Evolutionary conservation across 2,888 invertebrate genomes (phyloP).

Genomic region (Dolomedes plantarius): DNA sequence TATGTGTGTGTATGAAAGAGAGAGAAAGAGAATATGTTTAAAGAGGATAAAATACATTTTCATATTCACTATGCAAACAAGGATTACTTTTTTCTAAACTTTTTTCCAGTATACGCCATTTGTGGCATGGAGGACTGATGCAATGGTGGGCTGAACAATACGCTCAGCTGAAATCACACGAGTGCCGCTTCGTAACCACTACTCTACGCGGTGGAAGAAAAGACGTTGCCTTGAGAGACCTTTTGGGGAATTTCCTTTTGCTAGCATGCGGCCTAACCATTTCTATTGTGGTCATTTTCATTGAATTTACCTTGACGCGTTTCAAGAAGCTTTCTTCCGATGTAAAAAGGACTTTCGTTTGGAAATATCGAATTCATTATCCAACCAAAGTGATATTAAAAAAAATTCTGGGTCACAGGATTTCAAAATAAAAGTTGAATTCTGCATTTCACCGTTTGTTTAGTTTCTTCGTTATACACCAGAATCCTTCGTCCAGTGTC

Average conservation of each 20-base stretch:
- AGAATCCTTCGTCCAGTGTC: too few relatives aligned
- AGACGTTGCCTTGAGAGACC: constrained; percentile 51
- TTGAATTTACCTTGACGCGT: constrained; percentile 1
- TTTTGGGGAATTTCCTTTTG: constrained; percentile 58
- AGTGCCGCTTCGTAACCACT: constrained; percentile 45
- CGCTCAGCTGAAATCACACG: constrained; percentile 38
- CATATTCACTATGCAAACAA: too few relatives aligned
- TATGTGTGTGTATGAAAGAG: too few relatives aligned
- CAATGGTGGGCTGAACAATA: constrained; percentile 55
- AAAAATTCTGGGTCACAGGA: neutral
- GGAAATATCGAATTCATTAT: neutral
- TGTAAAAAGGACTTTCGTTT: neutral
- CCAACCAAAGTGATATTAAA: neutral
- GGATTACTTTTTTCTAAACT: too few relatives aligned
- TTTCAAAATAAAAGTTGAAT: neutral
- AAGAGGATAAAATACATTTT: too few relatives aligned
- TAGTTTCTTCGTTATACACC: too few relatives aligned
- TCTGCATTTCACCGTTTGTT: too few relatives aligned
- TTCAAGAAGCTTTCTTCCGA: neutral
- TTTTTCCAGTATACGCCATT: constrained; percentile 37
- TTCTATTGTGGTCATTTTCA: neutral
- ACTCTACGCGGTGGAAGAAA: constrained; percentile 49
- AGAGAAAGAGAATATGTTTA: too few relatives aligned
- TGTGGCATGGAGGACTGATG: constrained; percentile 65
- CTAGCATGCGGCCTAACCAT: neutral